Percentiles rank a stretch among this genome's conserved stretches.
Evolutionary conservation across 2,888 invertebrate genomes (phyloP).

Genomic region (Papilio protenor): DNA sequence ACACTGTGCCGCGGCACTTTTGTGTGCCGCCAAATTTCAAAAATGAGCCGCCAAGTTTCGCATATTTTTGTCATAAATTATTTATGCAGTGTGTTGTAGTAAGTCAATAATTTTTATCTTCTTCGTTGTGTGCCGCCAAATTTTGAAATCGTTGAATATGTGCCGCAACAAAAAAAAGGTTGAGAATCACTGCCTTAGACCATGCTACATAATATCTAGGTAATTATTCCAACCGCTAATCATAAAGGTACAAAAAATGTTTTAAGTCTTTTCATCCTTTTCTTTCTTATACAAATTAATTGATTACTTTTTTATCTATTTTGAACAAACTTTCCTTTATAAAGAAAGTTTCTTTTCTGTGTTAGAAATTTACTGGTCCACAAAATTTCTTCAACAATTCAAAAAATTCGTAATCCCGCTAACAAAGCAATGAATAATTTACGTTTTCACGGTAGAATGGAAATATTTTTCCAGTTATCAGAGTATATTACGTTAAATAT

Average conservation of each 20-base stretch:
- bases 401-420: slow-evolving; percentile 21
- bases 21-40: too few species aligned
- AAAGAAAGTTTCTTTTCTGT: background rate
- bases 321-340: background rate
- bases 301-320: background rate
- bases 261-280: background rate
- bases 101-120: too few species aligned
- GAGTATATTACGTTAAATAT: slow-evolving; percentile 3
- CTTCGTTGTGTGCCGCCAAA: too few species aligned
- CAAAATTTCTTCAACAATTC: slow-evolving; percentile 26
- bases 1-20: too few species aligned
- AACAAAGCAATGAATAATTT: slow-evolving; percentile 33
- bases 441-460: slow-evolving; percentile 13
- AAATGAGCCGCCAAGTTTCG: too few species aligned
- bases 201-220: background rate
- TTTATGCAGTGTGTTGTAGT: too few species aligned
- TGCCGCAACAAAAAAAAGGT: too few species aligned
- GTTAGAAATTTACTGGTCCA: slow-evolving; percentile 8
- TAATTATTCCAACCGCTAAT: background rate
- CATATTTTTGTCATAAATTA: too few species aligned
- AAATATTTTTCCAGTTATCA: background rate
- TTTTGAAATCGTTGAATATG: too few species aligned
- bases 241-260: background rate
- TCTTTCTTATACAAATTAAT: too few species aligned
- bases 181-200: too few species aligned